phyloP scores from a whole-genome alignment of 2,888 invertebrate species.

The Macaria notata region DNA sequence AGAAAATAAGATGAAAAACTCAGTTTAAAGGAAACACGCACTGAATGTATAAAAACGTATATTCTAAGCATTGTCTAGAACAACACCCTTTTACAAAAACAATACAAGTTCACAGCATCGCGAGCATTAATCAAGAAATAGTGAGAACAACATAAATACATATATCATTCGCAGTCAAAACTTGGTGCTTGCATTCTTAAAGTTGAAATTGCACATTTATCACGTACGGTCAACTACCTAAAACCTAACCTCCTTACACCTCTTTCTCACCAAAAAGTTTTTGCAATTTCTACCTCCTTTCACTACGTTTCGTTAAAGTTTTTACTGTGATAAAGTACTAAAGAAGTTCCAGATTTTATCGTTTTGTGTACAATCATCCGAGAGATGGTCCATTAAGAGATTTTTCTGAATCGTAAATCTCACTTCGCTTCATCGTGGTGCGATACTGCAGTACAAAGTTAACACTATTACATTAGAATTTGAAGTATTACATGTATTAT shows the following conservation, averaged over 20 bases:
- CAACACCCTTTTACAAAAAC: constrained; percentile 6
- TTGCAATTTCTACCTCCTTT: not conserved
- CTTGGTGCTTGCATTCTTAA: constrained; percentile 76
- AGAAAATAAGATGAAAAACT: no score
- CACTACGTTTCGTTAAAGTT: not conserved
- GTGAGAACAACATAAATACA: constrained; percentile 62
- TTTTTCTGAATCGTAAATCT: constrained; percentile 81
- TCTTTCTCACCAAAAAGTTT: constrained; percentile 6
- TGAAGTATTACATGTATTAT: not conserved
- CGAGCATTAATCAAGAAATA: constrained; percentile 55
- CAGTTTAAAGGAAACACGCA: no score
- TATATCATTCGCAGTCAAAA: constrained; percentile 77
- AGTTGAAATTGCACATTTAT: constrained; percentile 82
- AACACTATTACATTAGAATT: constrained; percentile 43
- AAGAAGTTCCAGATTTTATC: constrained; percentile 2
- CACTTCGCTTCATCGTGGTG: constrained; percentile 75
- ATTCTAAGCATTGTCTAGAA: not conserved
- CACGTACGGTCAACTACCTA: constrained; percentile 51
- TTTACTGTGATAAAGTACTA: constrained; percentile 8
- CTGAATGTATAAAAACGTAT: no score
- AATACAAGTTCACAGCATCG: constrained; percentile 21
- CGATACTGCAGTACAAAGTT: constrained; percentile 65
- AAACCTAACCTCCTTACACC: constrained; percentile 5
- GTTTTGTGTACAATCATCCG: constrained; percentile 49
- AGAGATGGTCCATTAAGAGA: constrained; percentile 79